phyloP scores from a whole-genome alignment of 64 coral and sea anemone genomes.

The Montipora sp. region DNA sequence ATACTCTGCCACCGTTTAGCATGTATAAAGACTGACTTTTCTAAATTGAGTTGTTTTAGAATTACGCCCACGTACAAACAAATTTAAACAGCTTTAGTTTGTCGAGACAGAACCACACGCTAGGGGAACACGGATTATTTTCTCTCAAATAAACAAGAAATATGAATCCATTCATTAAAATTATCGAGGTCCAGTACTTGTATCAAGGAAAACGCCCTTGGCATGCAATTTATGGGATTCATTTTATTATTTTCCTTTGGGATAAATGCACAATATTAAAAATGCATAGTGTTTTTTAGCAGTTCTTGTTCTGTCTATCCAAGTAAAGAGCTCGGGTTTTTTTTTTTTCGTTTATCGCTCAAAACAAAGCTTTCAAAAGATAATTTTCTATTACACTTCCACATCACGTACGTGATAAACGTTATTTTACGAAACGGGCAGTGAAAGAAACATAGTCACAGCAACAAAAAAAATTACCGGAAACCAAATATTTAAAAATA shows the following conservation, averaged over 20 bases:
- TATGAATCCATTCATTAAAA: no score
- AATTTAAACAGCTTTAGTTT: background rate
- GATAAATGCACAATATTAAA: constrained; percentile 15
- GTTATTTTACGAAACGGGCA: background rate
- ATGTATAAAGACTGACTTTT: no score
- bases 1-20: no score
- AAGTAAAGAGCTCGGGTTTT: background rate
- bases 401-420: background rate
- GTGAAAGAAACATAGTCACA: background rate
- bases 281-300: constrained; percentile 30
- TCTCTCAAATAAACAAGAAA: no score
- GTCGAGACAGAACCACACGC: background rate
- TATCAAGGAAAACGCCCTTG: background rate
- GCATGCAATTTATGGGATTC: background rate
- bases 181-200: no score
- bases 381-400: background rate
- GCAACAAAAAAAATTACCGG: background rate
- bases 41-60: background rate
- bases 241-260: background rate
- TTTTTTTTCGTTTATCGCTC: background rate
- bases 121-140: no score
- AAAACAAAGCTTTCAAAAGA: background rate
- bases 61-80: background rate
- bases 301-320: background rate
- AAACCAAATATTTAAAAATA: background rate